Evolutionary conservation across 2,113 vertebrate species (phyloP), one percentile per base, ranked within the genome.

Genomic region (Capreolus pygargus): DNA sequence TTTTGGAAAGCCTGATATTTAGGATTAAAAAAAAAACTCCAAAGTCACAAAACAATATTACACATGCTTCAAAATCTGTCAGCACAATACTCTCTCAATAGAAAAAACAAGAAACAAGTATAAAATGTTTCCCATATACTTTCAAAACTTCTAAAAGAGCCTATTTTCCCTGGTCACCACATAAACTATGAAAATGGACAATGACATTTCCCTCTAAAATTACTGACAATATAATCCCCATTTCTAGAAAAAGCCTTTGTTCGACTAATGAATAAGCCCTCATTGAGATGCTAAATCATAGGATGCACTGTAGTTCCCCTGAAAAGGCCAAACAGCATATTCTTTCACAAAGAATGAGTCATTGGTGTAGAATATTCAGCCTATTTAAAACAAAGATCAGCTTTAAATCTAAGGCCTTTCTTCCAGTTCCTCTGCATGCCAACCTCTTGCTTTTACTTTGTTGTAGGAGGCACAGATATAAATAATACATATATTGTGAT

Each of bases 241-340:
- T 98, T 99, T 99, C 97, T 94, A 98, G 98, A 99, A 98, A 94
- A 96, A 64, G 89, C 96, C 98, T 99, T 99, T 99, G 99, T 99
- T 98, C 97, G 82, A 93, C 91, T 97, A 97, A 96, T 99, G 99
- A 99, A 99, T 98, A 98, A 98, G 95, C 98, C 97, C 98, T 98
- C 98, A 99, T 99, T 99, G 98, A 99, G 89, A 99, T 98, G 99
- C 98, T 98, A 99, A 99, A 97, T 99, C 98, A 98, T 98, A 98
- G 95, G 98, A 98, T 98, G 83, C 97, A 98, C 98, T 99, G 98
- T 98, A 94, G 97, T 97, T 96, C 89, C 94, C 97, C 95, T 97
- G 96, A 98, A 98, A 98, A 98, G 98, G 94, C 96, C 98, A 98
- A 98, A 98, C 98, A 98, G 97, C 97, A 97, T 96, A 97, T 98